Evolutionary conservation across 2,797 vertebrate genomes (phyloP).

Genomic region (Hephaestus fuliginosus): DNA sequence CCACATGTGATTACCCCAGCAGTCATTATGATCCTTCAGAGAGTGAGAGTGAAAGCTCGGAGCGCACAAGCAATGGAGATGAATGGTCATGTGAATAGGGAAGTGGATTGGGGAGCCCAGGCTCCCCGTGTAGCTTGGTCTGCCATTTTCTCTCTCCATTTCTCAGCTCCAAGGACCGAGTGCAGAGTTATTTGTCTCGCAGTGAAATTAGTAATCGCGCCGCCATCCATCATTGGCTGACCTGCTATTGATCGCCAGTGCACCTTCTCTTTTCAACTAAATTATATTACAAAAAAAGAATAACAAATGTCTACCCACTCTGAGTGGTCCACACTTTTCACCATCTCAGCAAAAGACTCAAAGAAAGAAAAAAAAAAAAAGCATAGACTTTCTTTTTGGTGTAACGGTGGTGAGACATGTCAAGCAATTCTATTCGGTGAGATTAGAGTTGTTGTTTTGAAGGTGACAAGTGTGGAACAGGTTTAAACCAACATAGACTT

Average conservation of each 20-base stretch:
- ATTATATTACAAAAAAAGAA: slow-evolving; percentile 85
- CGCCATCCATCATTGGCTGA: slow-evolving; percentile 87
- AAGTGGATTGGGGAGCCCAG: slow-evolving; percentile 68
- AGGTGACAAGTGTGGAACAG: slow-evolving; percentile 63
- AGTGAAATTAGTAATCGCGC: slow-evolving; percentile 87
- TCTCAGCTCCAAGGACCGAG: slow-evolving; percentile 63
- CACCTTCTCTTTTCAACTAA: slow-evolving; percentile 86
- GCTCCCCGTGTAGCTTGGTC: slow-evolving; percentile 53
- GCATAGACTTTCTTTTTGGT: slow-evolving; percentile 14
- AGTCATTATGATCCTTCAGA: slow-evolving; percentile 70
- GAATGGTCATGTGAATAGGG: slow-evolving; percentile 72
- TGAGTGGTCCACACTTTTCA: slow-evolving; percentile 50
- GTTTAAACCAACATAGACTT: slow-evolving; percentile 60
- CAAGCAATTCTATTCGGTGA: slow-evolving; percentile 53
- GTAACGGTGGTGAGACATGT: slow-evolving; percentile 40
- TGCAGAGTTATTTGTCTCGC: slow-evolving; percentile 83
- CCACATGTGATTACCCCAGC: slow-evolving; percentile 67
- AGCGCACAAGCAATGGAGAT: slow-evolving; percentile 76
- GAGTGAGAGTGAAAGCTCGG: slow-evolving; percentile 68
- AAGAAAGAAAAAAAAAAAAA: background rate
- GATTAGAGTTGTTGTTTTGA: slow-evolving; percentile 67
- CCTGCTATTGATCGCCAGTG: slow-evolving; percentile 84
- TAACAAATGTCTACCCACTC: slow-evolving; percentile 75
- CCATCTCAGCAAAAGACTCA: slow-evolving; percentile 63
- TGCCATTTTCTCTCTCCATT: slow-evolving; percentile 71